Base-by-base conservation (phyloP, 2,888 invertebrate genomes). In the Colostygia pectinataria region DNA sequence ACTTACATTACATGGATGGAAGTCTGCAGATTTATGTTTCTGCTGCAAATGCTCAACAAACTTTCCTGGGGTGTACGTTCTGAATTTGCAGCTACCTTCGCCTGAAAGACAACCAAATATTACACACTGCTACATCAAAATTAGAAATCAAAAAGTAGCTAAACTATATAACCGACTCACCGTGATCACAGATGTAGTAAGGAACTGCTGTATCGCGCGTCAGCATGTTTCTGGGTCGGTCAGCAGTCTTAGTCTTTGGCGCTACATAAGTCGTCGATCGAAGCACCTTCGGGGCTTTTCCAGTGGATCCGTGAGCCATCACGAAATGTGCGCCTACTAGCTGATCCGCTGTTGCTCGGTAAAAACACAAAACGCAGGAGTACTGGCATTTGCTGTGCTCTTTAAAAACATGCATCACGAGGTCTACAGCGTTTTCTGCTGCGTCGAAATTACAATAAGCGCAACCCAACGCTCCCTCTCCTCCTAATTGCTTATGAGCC, bases 331-430 rank as follows among this genome's bases (percentile, higher is more conserved):
- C 79, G 10, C 90, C 84, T 0, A 95, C 93, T 36, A 93, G 91
- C 43, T 92, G 92, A 36, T 90, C 88, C 0, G 91, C 82, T 0
- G 91, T 79, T 0, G 93, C 92, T 37, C 95, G 84, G 71, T 95
- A 95, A 64, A 95, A 92, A 66, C 95, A 95, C 57, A 91, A 88
- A 2, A 80, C 83, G 64, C 95, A 95, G 20, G 92, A 92, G 63
- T 80, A 94, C 18, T 87, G 82, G 63, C 94, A 93, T 42, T 86
- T 79, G 0, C 90, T 91, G 64, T 95, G 95, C 24, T 84, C 84
- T 15, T 91, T 89, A 37, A 92, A 90, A 8, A 94, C 90, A 68
- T 95, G 95, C 40, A 82, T 77, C 29, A 91, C 85, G 59, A 93
- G 71, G 25, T 87, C 65, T 46, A 80, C 77, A 49, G 82, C 68